phyloP scores from a whole-genome alignment of 2,888 invertebrate genomes.

The Hydroisotoma schaefferi region DNA sequence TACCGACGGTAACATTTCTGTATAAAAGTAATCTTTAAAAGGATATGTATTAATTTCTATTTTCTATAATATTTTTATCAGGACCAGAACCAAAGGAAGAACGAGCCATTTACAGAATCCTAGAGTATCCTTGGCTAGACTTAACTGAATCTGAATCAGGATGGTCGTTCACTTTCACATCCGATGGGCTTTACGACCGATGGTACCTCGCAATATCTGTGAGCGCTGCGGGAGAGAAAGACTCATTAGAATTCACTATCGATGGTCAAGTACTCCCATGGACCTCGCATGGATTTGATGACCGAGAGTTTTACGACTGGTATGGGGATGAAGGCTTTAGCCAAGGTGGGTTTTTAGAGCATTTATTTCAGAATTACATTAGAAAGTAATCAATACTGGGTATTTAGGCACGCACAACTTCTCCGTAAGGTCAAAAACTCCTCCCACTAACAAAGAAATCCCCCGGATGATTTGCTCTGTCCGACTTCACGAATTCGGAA shows the following conservation, averaged over 20 bases:
- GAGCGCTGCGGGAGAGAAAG: conserved; percentile 18
- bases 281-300: conserved; percentile 27
- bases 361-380: too few relatives aligned
- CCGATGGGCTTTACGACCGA: conserved; percentile 25
- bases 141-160: neutral
- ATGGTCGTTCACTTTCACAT: conserved; percentile 16
- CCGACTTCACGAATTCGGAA: conserved; percentile 38
- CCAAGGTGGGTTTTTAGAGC: too few relatives aligned
- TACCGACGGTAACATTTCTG: conserved; percentile 12
- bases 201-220: conserved; percentile 20
- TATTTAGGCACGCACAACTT: conserved; percentile 38
- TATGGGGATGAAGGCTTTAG: conserved; percentile 22
- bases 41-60: too few relatives aligned
- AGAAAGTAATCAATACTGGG: too few relatives aligned
- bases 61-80: too few relatives aligned
- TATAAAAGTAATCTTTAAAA: too few relatives aligned
- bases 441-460: conserved; percentile 36
- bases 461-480: conserved; percentile 44
- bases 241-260: conserved; percentile 20
- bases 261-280: conserved; percentile 34
- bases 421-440: conserved; percentile 36
- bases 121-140: conserved; percentile 41
- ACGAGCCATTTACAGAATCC: conserved; percentile 32
- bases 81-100: conserved; percentile 30
- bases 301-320: conserved; percentile 40